These are phyloP conservation scores for Lycaon pictus DNA, from an alignment of 2,113 vertebrate species.

Conservation along the genomic window DNA sequence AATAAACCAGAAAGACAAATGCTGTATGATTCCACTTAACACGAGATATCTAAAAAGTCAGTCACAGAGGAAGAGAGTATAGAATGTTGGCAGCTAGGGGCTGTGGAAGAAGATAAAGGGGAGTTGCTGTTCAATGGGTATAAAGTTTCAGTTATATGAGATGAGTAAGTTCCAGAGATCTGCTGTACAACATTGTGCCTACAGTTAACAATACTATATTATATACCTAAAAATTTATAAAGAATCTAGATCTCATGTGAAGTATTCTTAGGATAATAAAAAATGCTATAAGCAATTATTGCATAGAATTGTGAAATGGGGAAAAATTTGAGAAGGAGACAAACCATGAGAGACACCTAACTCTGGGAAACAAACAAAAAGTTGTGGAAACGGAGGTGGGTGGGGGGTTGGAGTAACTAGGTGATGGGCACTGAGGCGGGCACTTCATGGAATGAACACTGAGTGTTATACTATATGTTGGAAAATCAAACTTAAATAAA, in stretches of 20 bases:
- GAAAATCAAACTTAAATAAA: too few relatives aligned
- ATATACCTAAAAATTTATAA: not conserved
- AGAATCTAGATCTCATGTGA: not conserved
- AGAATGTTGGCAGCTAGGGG: not conserved
- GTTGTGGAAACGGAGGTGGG: too few relatives aligned
- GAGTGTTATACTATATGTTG: too few relatives aligned
- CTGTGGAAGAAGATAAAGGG: not conserved
- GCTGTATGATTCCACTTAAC: not conserved
- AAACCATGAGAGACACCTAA: too few relatives aligned
- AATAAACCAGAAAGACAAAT: not conserved
- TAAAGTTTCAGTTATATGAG: not conserved
- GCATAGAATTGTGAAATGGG: not conserved
- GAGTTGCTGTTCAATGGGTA: not conserved
- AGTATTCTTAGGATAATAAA: not conserved
- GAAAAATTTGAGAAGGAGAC: too few relatives aligned
- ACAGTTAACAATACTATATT: not conserved
- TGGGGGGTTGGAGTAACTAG: too few relatives aligned
- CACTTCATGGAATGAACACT: too few relatives aligned
- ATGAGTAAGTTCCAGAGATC: not conserved
- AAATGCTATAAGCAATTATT: not conserved
- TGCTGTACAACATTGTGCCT: not conserved
- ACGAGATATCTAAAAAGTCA: not conserved
- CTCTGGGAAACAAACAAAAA: too few relatives aligned
- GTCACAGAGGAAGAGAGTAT: not conserved
- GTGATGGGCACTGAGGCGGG: too few relatives aligned